Percentiles rank a stretch among this genome's conserved stretches.
phyloP scores from a whole-genome alignment of 2,888 invertebrate species.

The Dugesia japonica region DNA sequence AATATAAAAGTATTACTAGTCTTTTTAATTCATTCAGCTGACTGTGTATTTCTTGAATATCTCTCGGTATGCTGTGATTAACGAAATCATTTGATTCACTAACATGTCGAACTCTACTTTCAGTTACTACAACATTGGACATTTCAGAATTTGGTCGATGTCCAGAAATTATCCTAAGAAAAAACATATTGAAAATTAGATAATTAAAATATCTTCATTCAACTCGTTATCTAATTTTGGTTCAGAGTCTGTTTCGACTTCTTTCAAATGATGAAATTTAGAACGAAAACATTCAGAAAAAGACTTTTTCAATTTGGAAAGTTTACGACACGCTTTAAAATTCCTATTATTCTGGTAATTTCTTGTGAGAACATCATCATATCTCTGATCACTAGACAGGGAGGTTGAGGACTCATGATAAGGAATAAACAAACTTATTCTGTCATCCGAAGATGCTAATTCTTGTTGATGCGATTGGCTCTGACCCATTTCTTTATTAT shows the following conservation, averaged over 20 bases:
- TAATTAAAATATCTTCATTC: too few relatives aligned
- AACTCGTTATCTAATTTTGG: too few relatives aligned
- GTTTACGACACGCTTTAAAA: not conserved
- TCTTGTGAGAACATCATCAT: not conserved
- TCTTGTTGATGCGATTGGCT: not conserved
- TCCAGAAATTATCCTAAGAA: too few relatives aligned
- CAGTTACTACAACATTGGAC: not conserved
- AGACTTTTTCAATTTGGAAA: not conserved
- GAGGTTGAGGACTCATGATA: not conserved
- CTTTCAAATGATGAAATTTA: not conserved
- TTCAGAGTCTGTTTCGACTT: not conserved
- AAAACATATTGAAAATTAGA: too few relatives aligned
- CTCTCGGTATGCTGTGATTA: not conserved
- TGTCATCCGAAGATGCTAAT: not conserved
- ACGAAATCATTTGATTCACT: not conserved
- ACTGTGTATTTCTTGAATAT: not conserved
- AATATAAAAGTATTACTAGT: not conserved
- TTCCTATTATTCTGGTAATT: not conserved
- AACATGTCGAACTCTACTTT: not conserved
- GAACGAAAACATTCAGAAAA: conserved; percentile 4
- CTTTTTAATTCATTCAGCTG: not conserved
- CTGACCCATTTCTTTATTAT: not conserved
- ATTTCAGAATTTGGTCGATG: too few relatives aligned
- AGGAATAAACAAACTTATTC: not conserved
- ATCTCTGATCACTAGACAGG: not conserved